Percentiles rank a stretch among this genome's conserved stretches.
Conservation (phyloP, 2,113 vertebrate species). For the Pelecanoides urinatrix region DNA sequence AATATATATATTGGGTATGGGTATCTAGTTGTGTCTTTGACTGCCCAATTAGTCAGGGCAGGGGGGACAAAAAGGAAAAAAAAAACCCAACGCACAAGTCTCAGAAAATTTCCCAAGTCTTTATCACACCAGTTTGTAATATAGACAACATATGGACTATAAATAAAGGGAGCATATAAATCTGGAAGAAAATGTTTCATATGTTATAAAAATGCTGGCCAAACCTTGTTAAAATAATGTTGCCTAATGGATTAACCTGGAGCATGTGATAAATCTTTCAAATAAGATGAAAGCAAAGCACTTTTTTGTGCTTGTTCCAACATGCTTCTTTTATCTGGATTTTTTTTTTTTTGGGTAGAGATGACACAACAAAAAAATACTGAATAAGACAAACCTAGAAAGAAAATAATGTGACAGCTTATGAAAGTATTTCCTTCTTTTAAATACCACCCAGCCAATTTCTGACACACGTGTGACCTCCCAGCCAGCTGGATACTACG, state of each 20-base stretch:
- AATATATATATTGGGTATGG: background rate
- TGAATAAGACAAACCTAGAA: background rate
- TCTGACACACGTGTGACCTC: background rate
- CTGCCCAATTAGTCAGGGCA: background rate
- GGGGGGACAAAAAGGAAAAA: background rate
- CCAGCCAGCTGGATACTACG: background rate
- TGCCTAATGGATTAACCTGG: background rate
- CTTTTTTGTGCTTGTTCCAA: background rate
- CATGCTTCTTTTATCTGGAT: background rate
- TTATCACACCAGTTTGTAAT: background rate
- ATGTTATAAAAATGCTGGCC: background rate
- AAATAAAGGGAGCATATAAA: background rate
- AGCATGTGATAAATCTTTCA: background rate
- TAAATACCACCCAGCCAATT: background rate
- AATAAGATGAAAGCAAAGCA: background rate
- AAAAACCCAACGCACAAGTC: rapidly evolving
- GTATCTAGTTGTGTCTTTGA: background rate
- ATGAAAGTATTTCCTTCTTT: background rate
- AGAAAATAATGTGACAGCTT: background rate
- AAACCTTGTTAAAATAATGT: background rate
- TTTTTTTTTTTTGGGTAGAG: background rate
- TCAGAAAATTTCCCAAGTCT: background rate
- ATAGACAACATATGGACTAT: background rate
- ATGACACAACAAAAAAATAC: background rate
- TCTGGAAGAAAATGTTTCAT: background rate